Base-by-base conservation (phyloP, 2,888 invertebrate genomes). In the Harpalus rufipes region DNA sequence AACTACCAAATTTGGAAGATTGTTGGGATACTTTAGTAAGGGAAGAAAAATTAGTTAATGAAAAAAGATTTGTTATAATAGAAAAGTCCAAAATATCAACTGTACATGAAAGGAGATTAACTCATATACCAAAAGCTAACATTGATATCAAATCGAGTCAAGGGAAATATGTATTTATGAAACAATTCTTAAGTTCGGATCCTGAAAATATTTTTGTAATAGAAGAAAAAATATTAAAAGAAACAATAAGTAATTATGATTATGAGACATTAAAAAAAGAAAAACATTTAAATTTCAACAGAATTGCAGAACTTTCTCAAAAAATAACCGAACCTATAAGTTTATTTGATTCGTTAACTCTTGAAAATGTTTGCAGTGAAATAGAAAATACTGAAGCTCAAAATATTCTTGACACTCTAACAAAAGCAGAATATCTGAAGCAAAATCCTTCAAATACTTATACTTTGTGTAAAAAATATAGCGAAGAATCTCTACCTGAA, bases 1-100 rank as follows among this genome's bases (percentile, higher is more conserved):
- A 81, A 59, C 32, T 87, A 79, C 86, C 86, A 7, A 80, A 82
- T n/a, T 80, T 84, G 56, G 86, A 87, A 83, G 58, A 76, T 10
- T 87, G 86, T 83, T 87, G 87, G 87, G 85, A 86, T 61, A 80
- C 74, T 12, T 61, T 86, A 56, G 25, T 86, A 16, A 51, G 82
- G 56, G 14, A 84, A 74, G 56, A 85, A 10, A 74, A 86, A 41
- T 58, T 86, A 25, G 39, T 25, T 14, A 58, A 86, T 41, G 86
- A 86, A 85, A 72, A 84, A 7, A 84, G 81, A 74, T 87, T 84
- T 65, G 80, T 86, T 61, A 41, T 85, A 68, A 80, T 87, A 39
- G 76, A 86, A 81, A 76, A 63, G 59, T 10, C 51, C 1, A 68
- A 63, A 16, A 18, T 68, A 44, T 51, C 18, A 16, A 44, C 10